Percentiles rank a stretch among this genome's conserved stretches.
These are phyloP conservation scores for Morpho deidamia DNA, from an alignment of 2,888 invertebrate species.

Conservation along the genomic window DNA sequence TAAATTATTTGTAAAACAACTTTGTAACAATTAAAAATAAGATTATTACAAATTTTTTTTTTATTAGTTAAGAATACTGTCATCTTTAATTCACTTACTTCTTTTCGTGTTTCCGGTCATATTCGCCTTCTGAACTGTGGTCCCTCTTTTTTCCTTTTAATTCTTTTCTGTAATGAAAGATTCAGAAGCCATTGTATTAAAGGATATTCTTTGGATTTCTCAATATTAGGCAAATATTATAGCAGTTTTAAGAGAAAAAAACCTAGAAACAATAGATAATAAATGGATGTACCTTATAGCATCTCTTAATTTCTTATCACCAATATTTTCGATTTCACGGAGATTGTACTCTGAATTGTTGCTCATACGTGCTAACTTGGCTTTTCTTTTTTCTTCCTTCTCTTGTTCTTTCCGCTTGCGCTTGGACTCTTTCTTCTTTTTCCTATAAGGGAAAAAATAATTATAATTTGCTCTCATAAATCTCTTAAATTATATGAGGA, in stretches of 20 bases:
- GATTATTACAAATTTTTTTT: background rate
- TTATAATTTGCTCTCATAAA: too few relatives aligned
- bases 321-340: slow-evolving; percentile 81
- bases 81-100: slow-evolving; percentile 44
- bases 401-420: slow-evolving; percentile 84
- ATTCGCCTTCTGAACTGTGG: slow-evolving; percentile 70
- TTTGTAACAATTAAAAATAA: too few relatives aligned
- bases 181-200: background rate
- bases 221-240: background rate
- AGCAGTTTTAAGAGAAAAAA: background rate
- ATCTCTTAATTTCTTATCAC: slow-evolving; percentile 81
- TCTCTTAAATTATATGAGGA: too few relatives aligned
- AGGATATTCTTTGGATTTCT: background rate
- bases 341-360: slow-evolving; percentile 79
- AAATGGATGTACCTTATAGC: slow-evolving; percentile 77
- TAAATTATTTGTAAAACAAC: too few relatives aligned
- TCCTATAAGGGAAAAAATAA: slow-evolving; percentile 39
- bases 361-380: slow-evolving; percentile 78
- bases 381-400: slow-evolving; percentile 83
- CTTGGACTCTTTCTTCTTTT: slow-evolving; percentile 86
- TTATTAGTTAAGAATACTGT: background rate
- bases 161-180: slow-evolving; percentile 53
- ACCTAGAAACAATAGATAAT: background rate
- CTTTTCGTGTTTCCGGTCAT: slow-evolving; percentile 73
- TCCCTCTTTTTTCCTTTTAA: slow-evolving; percentile 71